These are phyloP conservation scores for Mus minutoides DNA, from an alignment of 2,797 vertebrate species.

Conservation along the genomic window DNA sequence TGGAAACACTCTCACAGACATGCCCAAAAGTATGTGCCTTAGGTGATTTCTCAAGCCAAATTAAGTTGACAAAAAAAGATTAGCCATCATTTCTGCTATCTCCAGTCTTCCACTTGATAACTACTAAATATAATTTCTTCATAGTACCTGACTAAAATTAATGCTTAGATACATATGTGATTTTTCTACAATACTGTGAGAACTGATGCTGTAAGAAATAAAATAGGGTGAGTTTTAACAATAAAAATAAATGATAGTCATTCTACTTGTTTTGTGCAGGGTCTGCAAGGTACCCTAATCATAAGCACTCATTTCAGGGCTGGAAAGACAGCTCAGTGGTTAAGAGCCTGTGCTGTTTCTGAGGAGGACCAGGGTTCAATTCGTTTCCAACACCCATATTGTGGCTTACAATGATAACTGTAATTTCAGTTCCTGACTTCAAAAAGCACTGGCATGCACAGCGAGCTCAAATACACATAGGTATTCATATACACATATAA, in stretches of 20 bases:
- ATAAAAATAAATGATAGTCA: background rate
- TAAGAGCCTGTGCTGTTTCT: background rate
- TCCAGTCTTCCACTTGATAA: background rate
- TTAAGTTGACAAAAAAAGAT: background rate
- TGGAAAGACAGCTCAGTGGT: background rate
- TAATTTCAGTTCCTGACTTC: background rate
- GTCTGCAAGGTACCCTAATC: background rate
- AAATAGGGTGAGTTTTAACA: background rate
- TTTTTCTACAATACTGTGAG: background rate
- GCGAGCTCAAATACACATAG: background rate
- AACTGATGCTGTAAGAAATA: background rate
- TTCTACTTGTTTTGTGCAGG: background rate
- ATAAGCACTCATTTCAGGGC: background rate
- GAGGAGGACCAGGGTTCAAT: background rate
- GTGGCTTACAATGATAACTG: background rate
- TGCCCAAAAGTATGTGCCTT: too few species aligned
- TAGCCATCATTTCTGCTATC: background rate
- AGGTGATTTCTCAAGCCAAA: background rate
- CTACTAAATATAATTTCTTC: background rate
- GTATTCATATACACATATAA: background rate
- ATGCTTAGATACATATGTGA: background rate
- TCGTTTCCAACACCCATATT: background rate
- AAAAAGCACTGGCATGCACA: background rate
- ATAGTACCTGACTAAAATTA: background rate
- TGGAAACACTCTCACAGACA: background rate